Conservation (phyloP, 2,113 vertebrate genomes). For the Pholis gunnellus region DNA sequence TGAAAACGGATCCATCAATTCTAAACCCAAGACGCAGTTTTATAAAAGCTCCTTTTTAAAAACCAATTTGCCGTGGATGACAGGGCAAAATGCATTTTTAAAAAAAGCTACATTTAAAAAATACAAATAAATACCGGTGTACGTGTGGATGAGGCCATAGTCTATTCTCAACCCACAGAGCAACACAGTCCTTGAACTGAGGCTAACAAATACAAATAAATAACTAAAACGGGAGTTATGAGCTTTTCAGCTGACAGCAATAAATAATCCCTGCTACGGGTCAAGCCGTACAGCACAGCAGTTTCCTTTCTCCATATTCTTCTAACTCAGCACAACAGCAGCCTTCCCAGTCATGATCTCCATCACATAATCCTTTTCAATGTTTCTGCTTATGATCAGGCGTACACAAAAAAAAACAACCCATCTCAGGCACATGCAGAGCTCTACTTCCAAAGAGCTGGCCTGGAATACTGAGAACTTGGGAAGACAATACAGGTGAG, state of each 20-base stretch:
- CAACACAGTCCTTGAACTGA: constrained; percentile 55
- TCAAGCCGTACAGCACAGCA: constrained; percentile 62
- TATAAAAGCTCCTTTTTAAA: background rate
- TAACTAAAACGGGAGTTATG: constrained; percentile 56
- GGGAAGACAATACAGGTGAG: constrained; percentile 24
- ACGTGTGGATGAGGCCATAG: background rate
- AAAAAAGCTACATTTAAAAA: background rate
- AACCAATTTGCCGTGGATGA: background rate
- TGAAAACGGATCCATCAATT: constrained; percentile 1
- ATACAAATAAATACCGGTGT: background rate
- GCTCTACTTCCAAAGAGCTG: constrained; percentile 18
- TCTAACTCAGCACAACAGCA: constrained; percentile 67
- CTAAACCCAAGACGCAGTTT: background rate
- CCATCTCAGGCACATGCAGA: constrained; percentile 43
- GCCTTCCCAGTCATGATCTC: constrained; percentile 51
- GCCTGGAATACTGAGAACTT: constrained; percentile 25
- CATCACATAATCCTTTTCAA: constrained; percentile 63
- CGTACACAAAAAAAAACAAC: constrained; percentile 24
- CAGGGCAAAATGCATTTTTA: background rate
- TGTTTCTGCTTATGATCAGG: constrained; percentile 44
- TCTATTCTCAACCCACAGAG: constrained; percentile 12
- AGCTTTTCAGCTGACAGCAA: constrained; percentile 63
- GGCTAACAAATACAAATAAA: constrained; percentile 62
- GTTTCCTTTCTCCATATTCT: constrained; percentile 62
- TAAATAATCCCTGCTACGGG: constrained; percentile 64